Evolutionary conservation across 2,113 vertebrate species (phyloP).

Genomic region (Catharus fuscescens): DNA sequence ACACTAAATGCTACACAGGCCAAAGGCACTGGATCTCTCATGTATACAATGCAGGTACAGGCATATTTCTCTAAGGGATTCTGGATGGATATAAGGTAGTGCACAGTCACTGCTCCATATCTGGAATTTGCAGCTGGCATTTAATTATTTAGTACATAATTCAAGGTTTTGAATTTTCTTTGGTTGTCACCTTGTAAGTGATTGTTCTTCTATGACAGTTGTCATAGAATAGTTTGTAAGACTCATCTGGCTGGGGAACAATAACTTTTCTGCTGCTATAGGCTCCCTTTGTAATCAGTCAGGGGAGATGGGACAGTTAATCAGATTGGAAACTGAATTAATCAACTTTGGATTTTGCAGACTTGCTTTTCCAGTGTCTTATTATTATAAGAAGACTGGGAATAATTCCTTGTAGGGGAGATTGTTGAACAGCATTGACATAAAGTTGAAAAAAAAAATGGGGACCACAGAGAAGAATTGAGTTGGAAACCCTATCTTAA

Average conservation of each 20-base stretch:
- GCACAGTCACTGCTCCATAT: background rate
- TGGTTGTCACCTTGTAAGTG: background rate
- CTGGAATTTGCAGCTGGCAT: constrained; percentile 7
- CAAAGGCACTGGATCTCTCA: background rate
- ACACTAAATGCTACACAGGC: background rate
- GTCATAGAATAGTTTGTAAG: background rate
- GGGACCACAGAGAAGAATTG: background rate
- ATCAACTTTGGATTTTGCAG: background rate
- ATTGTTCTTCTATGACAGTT: background rate
- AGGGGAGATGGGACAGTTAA: background rate
- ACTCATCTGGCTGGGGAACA: background rate
- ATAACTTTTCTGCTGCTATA: background rate
- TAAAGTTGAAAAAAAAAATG: background rate
- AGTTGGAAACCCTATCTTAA: background rate
- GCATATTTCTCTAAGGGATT: background rate
- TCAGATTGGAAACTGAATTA: background rate
- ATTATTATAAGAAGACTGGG: background rate
- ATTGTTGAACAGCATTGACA: background rate
- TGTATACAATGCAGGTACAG: background rate
- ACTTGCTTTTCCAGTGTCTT: background rate
- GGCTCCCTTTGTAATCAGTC: background rate
- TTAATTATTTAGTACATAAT: constrained; percentile 31
- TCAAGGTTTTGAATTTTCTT: constrained; percentile 29
- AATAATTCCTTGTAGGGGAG: background rate
- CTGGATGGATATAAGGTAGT: background rate